Evolutionary conservation across 2,113 vertebrate species (phyloP).

Genomic region (Hemicordylus capensis): DNA sequence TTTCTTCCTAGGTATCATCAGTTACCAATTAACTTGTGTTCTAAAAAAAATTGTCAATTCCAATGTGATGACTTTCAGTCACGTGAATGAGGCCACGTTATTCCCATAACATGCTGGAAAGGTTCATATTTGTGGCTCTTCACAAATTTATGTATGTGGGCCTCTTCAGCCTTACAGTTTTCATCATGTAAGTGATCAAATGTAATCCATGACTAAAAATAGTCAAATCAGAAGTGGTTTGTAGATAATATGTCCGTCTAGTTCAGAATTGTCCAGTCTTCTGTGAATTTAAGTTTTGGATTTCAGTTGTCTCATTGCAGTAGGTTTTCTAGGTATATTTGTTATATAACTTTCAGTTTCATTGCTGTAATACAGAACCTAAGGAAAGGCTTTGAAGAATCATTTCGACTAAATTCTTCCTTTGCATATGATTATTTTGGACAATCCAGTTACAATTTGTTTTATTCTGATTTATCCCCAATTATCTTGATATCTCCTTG

Average conservation of each 20-base stretch:
- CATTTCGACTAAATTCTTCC: not conserved
- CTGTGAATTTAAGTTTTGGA: not conserved
- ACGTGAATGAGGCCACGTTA: not conserved
- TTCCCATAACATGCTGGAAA: not conserved
- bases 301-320: not conserved
- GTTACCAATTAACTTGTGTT: not conserved
- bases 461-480: not conserved
- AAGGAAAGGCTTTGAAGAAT: not conserved
- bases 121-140: not conserved
- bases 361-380: not conserved
- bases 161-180: not conserved
- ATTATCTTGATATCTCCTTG: conserved; percentile 19
- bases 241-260: not conserved
- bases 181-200: not conserved
- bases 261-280: not conserved
- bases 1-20: not conserved
- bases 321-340: not conserved
- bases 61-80: not conserved
- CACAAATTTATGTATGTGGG: not conserved
- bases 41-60: not conserved
- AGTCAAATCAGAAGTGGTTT: not conserved
- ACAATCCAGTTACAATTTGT: conserved; percentile 26
- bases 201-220: not conserved
- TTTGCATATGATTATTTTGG: not conserved
- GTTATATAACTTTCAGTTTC: not conserved